A percentile compares a stretch with the other conserved stretches of the same genome.
Evolutionary conservation across 2,797 vertebrate species (phyloP).

Genomic region (Coilia nasus): DNA sequence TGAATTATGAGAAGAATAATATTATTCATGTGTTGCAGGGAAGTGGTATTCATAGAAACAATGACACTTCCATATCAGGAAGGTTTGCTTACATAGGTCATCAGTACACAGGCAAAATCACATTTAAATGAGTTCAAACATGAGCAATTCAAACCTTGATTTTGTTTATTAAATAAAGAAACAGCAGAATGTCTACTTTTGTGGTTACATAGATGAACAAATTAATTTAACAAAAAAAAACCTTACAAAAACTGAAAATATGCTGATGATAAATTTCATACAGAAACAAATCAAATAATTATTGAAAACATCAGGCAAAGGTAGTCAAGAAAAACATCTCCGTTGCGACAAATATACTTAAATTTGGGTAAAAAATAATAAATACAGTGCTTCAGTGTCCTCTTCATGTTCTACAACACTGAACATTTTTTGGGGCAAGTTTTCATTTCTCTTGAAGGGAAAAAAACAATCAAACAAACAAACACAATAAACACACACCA

Average conservation of each 20-base stretch:
- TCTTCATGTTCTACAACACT: slow-evolving; percentile 33
- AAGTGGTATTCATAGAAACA: too few relatives aligned
- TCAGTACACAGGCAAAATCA: neutral
- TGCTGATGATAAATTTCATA: slow-evolving; percentile 30
- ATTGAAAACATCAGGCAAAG: slow-evolving; percentile 30
- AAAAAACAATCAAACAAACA: slow-evolving; percentile 31
- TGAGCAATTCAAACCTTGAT: slow-evolving; percentile 7
- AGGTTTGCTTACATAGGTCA: too few relatives aligned
- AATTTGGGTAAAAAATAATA: slow-evolving; percentile 14
- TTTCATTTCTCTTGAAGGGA: slow-evolving; percentile 13
- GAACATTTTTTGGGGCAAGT: slow-evolving; percentile 20
- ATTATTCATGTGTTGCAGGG: too few relatives aligned
- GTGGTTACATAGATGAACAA: slow-evolving; percentile 36
- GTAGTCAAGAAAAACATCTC: slow-evolving; percentile 9
- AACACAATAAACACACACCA: neutral
- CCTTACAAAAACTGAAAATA: slow-evolving; percentile 13
- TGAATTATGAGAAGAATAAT: too few relatives aligned
- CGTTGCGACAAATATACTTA: neutral
- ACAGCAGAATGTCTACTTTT: slow-evolving; percentile 43
- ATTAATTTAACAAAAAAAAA: slow-evolving; percentile 43
- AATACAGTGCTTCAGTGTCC: slow-evolving; percentile 38
- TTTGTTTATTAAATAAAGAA: slow-evolving; percentile 52
- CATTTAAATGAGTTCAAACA: slow-evolving; percentile 24
- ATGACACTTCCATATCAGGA: too few relatives aligned
- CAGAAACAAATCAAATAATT: slow-evolving; percentile 39